phyloP scores from a whole-genome alignment of 2,888 invertebrate genomes.

The Phengaris alcon region DNA sequence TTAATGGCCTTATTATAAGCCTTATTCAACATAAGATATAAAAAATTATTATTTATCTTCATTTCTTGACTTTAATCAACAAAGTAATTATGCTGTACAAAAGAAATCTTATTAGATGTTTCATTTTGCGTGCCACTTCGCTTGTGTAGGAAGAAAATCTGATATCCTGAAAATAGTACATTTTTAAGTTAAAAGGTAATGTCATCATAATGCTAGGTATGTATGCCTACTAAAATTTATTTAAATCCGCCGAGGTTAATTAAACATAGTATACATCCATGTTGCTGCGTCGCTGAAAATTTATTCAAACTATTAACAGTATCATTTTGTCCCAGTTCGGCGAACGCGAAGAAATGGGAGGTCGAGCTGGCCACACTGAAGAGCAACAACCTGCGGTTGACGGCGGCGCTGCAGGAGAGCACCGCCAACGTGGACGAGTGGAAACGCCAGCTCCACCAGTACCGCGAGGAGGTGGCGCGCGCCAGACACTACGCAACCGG shows the following conservation, averaged over 20 bases:
- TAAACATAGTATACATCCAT: too few relatives aligned
- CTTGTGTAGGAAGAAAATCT: too few relatives aligned
- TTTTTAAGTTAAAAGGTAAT: too few relatives aligned
- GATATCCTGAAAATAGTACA: too few relatives aligned
- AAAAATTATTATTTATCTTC: neutral
- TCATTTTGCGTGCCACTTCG: neutral
- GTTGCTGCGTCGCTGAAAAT: too few relatives aligned
- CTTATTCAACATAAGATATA: neutral
- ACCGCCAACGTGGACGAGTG: constrained; percentile 99
- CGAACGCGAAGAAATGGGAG: constrained; percentile 99
- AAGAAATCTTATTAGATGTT: neutral
- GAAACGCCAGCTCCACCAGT: constrained; percentile 96
- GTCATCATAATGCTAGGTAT: too few relatives aligned
- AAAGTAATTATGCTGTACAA: neutral
- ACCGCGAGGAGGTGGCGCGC: constrained; percentile 93
- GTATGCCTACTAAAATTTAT: too few relatives aligned
- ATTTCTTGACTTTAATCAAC: neutral
- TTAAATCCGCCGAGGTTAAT: too few relatives aligned
- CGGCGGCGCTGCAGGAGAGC: constrained; percentile 95
- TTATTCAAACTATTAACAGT: too few relatives aligned
- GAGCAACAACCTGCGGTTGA: constrained; percentile 96
- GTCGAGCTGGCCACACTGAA: constrained; percentile 96
- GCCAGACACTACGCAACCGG: constrained; percentile 78
- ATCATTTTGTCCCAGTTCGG: constrained; percentile 84
- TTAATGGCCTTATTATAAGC: neutral